Base-by-base conservation (phyloP, 2,797 vertebrate genomes). In the Microctenopoma steveboyesi region DNA sequence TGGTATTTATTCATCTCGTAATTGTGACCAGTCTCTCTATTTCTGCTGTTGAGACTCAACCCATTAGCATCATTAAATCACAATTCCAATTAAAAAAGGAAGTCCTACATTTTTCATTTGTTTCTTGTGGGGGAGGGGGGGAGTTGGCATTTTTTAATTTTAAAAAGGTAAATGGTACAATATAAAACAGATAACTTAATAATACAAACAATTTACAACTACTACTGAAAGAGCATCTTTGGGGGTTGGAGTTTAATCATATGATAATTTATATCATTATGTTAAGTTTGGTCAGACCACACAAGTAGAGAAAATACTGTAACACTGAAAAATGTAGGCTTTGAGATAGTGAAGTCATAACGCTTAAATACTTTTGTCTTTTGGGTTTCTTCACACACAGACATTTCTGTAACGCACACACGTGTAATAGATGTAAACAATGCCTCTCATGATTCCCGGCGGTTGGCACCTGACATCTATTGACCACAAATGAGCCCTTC, bases 391-490 rank as follows among this genome's bases (percentile, higher is more conserved):
- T 57, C 57, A 72, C 13, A 30, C 12, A 39, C 28, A 30, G 18
- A 35, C 15, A 40, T 49, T 56, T 15, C 47, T 59, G 25, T 33
- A 43, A 53, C 48, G 74, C 53, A 66, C 57, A 74, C 10, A 40
- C 61, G 27, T 11, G 62, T 74, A 78, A 63, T 18, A 67, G 57
- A 80, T 72, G 30, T 50, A 39, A 11, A 35, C 49, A 13, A 76
- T 74, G 42, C 69, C 59, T 72, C 64, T 69, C 30, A 78, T 65
- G 64, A 80, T 76, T 75, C 73, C 13, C 65, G 56, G 58, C 22
- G 22, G 22, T 22, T 22, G 22, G 22, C 22, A 22, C 56, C 64
- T 67, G 54, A 72, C 54, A 45, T 68, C 76, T 57, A 33, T 7
- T 82, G 76, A 78, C 74, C 68, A 35, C 59, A 59, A 14, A 58